Conservation (phyloP, 2,888 invertebrate genomes). For the Nomada goodeniana region DNA sequence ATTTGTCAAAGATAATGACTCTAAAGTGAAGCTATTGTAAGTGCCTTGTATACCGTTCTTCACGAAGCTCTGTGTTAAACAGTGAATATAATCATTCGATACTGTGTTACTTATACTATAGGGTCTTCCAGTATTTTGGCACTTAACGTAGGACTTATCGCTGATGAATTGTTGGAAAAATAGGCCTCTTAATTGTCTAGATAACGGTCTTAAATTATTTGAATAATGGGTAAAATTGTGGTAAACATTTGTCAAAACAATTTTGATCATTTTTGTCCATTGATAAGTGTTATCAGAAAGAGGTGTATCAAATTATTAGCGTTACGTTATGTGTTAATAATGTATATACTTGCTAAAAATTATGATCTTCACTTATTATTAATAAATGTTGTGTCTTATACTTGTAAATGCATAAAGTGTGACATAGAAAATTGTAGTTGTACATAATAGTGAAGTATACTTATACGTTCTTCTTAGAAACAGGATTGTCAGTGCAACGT, state of each 20-base stretch:
- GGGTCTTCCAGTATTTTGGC: constrained; percentile 46
- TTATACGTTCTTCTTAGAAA: background rate
- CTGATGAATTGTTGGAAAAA: constrained; percentile 13
- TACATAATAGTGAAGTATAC: background rate
- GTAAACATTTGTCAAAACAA: background rate
- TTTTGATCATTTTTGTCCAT: background rate
- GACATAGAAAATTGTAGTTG: background rate
- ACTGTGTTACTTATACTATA: constrained; percentile 14
- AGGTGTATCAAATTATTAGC: constrained; percentile 4
- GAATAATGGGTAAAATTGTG: background rate
- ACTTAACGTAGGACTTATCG: constrained; percentile 14
- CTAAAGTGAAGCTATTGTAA: constrained; percentile 4
- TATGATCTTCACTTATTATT: constrained; percentile 39
- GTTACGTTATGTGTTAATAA: constrained; percentile 20
- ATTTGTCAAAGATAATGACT: background rate
- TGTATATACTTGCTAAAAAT: constrained; percentile 6
- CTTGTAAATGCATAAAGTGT: constrained; percentile 7
- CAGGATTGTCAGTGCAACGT: background rate
- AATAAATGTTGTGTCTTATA: constrained; percentile 1
- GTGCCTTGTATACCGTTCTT: constrained; percentile 60
- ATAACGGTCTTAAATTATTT: background rate
- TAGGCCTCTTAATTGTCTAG: too few species aligned
- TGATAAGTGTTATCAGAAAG: background rate
- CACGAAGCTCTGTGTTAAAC: constrained; percentile 28
- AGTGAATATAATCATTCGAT: constrained; percentile 24